A percentile compares a stretch with the other conserved stretches of the same genome.
Conservation (phyloP, 2,113 vertebrate genomes). For the Mohoua ochrocephala region DNA sequence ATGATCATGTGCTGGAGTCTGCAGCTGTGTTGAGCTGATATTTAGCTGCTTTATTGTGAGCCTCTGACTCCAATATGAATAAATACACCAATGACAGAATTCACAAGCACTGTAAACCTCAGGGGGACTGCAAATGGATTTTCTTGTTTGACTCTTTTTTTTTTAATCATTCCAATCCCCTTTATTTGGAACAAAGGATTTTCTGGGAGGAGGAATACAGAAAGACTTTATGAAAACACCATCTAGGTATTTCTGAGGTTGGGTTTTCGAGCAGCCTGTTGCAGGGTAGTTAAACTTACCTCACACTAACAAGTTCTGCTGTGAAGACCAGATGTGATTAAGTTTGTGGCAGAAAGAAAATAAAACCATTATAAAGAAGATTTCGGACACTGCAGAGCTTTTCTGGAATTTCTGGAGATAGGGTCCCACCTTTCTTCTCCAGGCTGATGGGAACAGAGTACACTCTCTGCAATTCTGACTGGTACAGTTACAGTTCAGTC, state of each 20-base stretch:
- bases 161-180: background rate
- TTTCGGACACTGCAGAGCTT: background rate
- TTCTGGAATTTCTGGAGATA: background rate
- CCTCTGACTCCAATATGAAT: background rate
- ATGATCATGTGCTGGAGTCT: background rate
- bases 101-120: background rate
- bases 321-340: background rate
- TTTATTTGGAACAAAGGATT: background rate
- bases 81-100: conserved; percentile 19
- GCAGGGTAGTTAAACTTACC: background rate
- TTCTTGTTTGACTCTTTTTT: background rate
- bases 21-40: conserved; percentile 53
- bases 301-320: background rate
- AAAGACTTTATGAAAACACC: background rate
- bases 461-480: background rate
- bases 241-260: background rate
- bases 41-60: conserved; percentile 31
- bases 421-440: background rate
- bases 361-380: background rate
- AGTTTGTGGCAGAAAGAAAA: background rate
- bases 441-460: background rate
- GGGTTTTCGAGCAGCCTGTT: background rate
- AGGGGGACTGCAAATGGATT: conserved; percentile 3
- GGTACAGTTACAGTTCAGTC: background rate
- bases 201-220: background rate